Conservation (phyloP, 2,113 vertebrate species). For the Motacilla tschutschensis region DNA sequence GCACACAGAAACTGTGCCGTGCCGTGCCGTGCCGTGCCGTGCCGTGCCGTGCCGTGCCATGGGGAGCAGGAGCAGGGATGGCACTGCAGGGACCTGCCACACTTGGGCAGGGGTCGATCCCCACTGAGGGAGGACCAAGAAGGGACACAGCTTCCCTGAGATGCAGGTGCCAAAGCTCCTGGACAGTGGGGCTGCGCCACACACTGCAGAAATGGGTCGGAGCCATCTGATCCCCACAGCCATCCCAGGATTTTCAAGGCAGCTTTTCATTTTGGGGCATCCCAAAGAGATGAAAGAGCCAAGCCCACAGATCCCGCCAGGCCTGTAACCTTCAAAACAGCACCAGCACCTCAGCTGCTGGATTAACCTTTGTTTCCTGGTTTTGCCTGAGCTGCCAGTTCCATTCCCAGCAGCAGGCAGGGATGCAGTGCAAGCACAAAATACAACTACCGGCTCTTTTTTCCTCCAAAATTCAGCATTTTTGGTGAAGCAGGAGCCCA, state of each 20-base stretch:
- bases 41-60: fast-evolving
- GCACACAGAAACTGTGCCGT: fast-evolving
- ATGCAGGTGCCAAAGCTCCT: background rate
- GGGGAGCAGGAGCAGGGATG: background rate
- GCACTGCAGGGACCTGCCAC: fast-evolving
- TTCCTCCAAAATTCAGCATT: background rate
- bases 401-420: fast-evolving
- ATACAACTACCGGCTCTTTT: background rate
- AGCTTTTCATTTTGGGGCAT: background rate
- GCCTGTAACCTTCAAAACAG: background rate
- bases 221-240: fast-evolving
- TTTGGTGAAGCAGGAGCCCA: background rate
- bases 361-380: background rate
- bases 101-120: background rate
- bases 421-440: background rate
- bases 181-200: background rate
- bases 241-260: background rate
- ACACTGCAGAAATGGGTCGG: fast-evolving
- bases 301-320: background rate
- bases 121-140: fast-evolving
- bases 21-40: fast-evolving
- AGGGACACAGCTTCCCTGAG: background rate
- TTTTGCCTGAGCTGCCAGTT: background rate
- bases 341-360: background rate
- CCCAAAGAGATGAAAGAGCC: too few species aligned